Evolutionary conservation across 2,113 vertebrate genomes (phyloP).

Genomic region (Pavo muticus): DNA sequence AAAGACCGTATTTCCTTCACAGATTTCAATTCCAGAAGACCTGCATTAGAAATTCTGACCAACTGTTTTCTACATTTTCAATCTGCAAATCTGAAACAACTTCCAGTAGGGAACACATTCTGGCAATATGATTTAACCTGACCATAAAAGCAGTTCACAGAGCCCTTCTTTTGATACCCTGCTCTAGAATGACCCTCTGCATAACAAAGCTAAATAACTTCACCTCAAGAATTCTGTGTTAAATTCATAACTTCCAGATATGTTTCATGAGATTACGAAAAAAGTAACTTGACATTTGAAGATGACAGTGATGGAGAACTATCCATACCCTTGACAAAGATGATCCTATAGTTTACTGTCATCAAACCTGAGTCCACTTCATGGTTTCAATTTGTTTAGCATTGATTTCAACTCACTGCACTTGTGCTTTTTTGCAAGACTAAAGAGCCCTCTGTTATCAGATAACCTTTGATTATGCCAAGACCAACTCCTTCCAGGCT

Average conservation of each 20-base stretch:
- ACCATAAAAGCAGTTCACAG: neutral
- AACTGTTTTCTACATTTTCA: neutral
- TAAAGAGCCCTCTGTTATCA: neutral
- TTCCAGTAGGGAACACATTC: neutral
- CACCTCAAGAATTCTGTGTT: neutral
- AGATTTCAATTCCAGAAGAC: neutral
- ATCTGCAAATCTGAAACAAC: neutral
- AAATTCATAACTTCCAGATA: neutral
- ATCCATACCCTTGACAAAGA: neutral
- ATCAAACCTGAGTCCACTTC: neutral
- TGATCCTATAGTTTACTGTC: neutral
- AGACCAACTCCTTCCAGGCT: neutral
- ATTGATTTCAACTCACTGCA: neutral
- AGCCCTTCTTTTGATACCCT: neutral
- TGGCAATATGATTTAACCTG: neutral
- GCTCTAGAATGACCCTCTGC: neutral
- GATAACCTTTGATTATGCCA: neutral
- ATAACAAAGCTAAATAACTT: neutral
- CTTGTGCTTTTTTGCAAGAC: neutral
- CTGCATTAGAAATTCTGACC: neutral
- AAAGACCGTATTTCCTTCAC: neutral
- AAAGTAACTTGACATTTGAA: neutral
- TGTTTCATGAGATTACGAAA: neutral
- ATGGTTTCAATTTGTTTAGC: neutral
- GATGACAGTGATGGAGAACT: neutral